phyloP scores from a whole-genome alignment of 2,888 invertebrate genomes.

The Tetanocera ferruginea region DNA sequence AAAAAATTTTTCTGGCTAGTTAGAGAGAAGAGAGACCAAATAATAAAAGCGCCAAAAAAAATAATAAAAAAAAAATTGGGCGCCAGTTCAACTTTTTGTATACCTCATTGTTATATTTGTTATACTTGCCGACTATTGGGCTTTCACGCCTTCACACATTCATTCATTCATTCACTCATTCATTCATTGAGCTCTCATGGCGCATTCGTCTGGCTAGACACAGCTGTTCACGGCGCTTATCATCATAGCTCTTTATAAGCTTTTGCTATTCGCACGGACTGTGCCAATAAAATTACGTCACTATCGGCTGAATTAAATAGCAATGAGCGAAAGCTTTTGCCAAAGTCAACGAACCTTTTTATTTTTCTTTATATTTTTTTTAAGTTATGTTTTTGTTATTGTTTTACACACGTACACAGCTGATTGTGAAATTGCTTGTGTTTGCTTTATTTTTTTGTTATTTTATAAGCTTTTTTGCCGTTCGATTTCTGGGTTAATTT shows the following conservation, averaged over 20 bases:
- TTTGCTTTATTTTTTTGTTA: not conserved
- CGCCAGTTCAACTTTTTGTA: not conserved
- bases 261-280: too few relatives aligned
- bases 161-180: not conserved
- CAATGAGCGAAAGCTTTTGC: not conserved
- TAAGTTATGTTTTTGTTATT: too few relatives aligned
- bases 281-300: not conserved
- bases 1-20: not conserved
- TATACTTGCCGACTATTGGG: not conserved
- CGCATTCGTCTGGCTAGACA: not conserved
- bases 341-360: conserved; percentile 20
- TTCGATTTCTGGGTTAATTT: conserved; percentile 22
- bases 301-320: not conserved
- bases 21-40: not conserved
- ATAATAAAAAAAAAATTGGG: not conserved
- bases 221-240: not conserved
- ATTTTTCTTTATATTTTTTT: too few relatives aligned
- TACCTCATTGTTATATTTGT: not conserved
- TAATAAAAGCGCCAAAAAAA: too few relatives aligned
- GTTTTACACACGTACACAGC: not conserved
- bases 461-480: not conserved
- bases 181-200: not conserved
- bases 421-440: conserved; percentile 5
- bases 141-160: not conserved
- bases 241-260: not conserved